A percentile compares a stretch with the other conserved stretches of the same genome.
phyloP scores from a whole-genome alignment of 1,140 invertebrate genomes.

The Trachelipus rathkii region DNA sequence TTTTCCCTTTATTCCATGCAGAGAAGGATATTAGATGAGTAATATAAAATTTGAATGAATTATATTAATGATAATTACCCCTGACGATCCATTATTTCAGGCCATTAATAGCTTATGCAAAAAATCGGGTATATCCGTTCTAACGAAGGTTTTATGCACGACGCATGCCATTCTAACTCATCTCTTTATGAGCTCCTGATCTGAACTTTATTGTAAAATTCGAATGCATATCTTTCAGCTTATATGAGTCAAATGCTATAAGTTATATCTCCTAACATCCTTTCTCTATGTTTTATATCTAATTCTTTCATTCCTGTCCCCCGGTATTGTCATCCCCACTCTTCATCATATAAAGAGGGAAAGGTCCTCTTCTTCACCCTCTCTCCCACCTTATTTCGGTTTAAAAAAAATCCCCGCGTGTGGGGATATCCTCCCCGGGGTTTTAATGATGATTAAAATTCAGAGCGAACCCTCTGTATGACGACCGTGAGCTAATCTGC shows the following conservation, averaged over 20 bases:
- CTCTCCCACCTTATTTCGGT: background rate
- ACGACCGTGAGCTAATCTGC: constrained; percentile 26
- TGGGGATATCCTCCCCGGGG: background rate
- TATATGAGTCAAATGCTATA: constrained; percentile 13
- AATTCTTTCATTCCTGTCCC: background rate
- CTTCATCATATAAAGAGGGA: background rate
- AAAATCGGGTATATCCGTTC: constrained; percentile 1
- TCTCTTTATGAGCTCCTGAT: background rate
- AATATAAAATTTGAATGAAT: constrained; percentile 6
- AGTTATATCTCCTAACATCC: constrained; percentile 9
- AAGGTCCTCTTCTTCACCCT: constrained; percentile 8
- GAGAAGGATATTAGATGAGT: background rate
- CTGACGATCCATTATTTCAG: constrained; percentile 2
- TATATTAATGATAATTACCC: background rate
- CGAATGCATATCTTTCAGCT: constrained; percentile 12
- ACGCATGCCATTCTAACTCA: constrained; percentile 1
- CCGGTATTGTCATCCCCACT: background rate
- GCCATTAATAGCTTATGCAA: constrained; percentile 6
- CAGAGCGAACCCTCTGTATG: constrained; percentile 25
- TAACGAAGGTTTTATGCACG: background rate
- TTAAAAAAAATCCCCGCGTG: background rate
- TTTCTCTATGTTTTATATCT: background rate
- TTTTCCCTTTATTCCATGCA: background rate
- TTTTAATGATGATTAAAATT: constrained; percentile 31
- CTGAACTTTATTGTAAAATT: constrained; percentile 11